Percentiles rank a stretch among this genome's conserved stretches.
phyloP scores from a whole-genome alignment of 2,888 invertebrate genomes.

The Ophioninae sp. region DNA sequence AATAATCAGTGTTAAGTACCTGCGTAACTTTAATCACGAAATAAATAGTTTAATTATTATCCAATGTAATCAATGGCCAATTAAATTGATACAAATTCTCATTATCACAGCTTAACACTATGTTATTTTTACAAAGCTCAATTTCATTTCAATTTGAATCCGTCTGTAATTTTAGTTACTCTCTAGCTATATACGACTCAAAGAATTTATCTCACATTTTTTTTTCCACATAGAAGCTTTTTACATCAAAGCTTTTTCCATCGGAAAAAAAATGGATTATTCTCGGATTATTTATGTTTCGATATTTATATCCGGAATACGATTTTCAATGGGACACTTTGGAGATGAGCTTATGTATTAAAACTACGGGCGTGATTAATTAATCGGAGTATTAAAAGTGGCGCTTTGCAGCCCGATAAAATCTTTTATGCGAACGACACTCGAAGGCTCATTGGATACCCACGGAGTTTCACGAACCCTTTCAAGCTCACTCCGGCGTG shows the following conservation, averaged over 20 bases:
- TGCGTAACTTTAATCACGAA: too few species aligned
- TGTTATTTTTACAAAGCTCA: neutral
- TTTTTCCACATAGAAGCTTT: neutral
- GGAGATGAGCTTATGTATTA: conserved; percentile 1
- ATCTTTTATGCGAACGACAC: conserved; percentile 63
- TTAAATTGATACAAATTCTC: too few species aligned
- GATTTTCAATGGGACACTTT: neutral
- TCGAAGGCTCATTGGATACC: conserved; percentile 36
- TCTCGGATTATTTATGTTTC: neutral
- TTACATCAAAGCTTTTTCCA: neutral
- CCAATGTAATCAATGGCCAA: too few species aligned
- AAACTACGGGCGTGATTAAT: conserved; percentile 67
- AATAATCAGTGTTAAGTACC: too few species aligned
- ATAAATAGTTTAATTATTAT: too few species aligned
- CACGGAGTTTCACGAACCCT: conserved; percentile 59
- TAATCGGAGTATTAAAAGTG: conserved; percentile 71
- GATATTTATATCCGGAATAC: neutral
- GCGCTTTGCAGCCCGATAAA: conserved; percentile 69
- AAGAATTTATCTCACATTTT: neutral
- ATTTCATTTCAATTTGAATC: neutral
- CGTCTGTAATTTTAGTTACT: neutral
- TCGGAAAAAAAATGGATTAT: neutral
- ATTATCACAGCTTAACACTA: neutral
- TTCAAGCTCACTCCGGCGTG: conserved; percentile 68
- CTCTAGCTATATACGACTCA: neutral